These are phyloP conservation scores for Taphrorychus bicolor DNA, from an alignment of 2,888 invertebrate species.

Conservation along the genomic window DNA sequence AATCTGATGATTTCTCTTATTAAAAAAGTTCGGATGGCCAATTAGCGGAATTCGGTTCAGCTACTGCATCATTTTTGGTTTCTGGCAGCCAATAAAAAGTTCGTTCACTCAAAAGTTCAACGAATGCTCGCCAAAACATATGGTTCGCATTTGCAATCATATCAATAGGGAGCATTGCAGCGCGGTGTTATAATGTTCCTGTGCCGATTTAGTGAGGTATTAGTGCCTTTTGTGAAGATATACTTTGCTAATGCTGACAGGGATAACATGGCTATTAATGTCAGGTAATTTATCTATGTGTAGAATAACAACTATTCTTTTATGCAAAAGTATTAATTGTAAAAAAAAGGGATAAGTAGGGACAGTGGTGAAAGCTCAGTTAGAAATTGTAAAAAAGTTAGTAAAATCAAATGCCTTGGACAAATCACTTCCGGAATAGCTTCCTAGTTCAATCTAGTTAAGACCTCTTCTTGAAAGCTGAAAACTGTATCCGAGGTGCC, in stretches of 20 bases:
- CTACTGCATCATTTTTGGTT: slow-evolving; percentile 36
- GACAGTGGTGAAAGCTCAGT: no score
- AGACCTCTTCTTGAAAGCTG: no score
- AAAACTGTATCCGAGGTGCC: no score
- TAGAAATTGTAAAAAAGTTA: no score
- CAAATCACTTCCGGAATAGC: no score
- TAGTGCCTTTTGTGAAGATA: not conserved
- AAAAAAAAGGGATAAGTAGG: no score
- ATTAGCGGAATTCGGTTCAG: slow-evolving; percentile 37
- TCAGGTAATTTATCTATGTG: not conserved
- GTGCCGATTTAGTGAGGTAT: not conserved
- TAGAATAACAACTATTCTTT: not conserved
- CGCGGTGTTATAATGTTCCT: not conserved
- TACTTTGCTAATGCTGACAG: not conserved
- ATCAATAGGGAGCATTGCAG: slow-evolving; percentile 22
- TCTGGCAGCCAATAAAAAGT: slow-evolving; percentile 46
- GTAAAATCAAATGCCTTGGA: no score
- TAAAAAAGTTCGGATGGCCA: slow-evolving; percentile 41
- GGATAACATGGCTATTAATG: not conserved
- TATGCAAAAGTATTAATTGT: no score
- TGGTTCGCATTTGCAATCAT: slow-evolving; percentile 21
- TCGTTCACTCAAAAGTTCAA: slow-evolving; percentile 48
- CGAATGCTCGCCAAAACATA: slow-evolving; percentile 42
- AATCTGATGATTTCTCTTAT: slow-evolving; percentile 30
- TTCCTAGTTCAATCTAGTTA: no score